Evolutionary conservation across 2,113 vertebrate species (phyloP).

Genomic region (Falcunculus frontatus): DNA sequence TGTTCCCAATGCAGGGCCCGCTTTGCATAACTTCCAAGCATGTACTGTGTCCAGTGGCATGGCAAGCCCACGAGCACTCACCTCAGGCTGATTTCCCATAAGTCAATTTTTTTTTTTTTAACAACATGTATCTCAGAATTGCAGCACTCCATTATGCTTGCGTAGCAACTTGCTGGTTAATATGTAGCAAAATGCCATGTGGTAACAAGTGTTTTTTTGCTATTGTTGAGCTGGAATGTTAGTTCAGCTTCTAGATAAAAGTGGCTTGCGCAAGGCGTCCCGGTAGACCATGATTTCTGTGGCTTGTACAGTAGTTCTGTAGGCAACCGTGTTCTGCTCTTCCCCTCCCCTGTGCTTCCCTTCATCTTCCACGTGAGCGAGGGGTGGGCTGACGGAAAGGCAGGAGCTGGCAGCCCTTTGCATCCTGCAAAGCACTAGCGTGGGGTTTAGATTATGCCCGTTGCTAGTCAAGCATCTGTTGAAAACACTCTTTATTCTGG

Average conservation of each 20-base stretch:
- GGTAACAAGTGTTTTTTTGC: slow-evolving; percentile 42
- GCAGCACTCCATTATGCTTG: slow-evolving; percentile 44
- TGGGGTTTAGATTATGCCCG: neutral
- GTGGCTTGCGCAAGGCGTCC: slow-evolving; percentile 35
- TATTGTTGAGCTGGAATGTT: slow-evolving; percentile 62
- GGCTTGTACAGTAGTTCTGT: slow-evolving; percentile 32
- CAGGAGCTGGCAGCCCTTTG: neutral
- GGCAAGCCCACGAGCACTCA: slow-evolving; percentile 37
- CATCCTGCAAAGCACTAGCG: neutral
- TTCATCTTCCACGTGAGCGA: neutral
- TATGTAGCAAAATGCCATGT: slow-evolving; percentile 49
- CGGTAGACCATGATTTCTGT: slow-evolving; percentile 21
- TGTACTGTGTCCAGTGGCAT: slow-evolving; percentile 26
- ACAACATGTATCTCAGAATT: neutral
- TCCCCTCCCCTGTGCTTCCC: slow-evolving; percentile 10
- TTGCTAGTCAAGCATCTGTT: neutral
- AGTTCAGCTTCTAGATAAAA: slow-evolving; percentile 68
- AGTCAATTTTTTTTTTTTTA: neutral
- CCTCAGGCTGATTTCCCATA: slow-evolving; percentile 18
- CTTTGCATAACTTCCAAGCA: slow-evolving; percentile 52
- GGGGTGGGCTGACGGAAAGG: neutral
- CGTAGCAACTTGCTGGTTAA: slow-evolving; percentile 65
- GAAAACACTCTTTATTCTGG: neutral
- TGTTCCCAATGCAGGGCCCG: neutral
- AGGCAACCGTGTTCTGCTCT: neutral